These are phyloP conservation scores for Galaxea fascicularis DNA, from an alignment of 92 coral and sea anemone genomes.

Conservation along the genomic window DNA sequence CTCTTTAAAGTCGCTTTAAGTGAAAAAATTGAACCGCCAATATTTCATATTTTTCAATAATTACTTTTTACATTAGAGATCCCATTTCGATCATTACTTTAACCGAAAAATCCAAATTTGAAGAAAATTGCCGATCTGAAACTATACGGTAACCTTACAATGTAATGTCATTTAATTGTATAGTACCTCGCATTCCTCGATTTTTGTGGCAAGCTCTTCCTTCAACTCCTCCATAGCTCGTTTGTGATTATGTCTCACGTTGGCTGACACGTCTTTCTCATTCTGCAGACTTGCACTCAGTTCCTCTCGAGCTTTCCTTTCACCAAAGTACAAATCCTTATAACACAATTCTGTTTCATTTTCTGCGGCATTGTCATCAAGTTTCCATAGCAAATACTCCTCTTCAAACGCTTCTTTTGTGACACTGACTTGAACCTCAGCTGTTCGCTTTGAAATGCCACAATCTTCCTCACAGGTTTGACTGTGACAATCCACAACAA, in stretches of 20 bases:
- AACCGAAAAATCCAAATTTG: too few species aligned
- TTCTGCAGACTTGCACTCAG: slow-evolving; percentile 64
- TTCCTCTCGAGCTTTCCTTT: slow-evolving; percentile 44
- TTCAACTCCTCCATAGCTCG: slow-evolving; percentile 66
- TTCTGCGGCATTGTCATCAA: slow-evolving; percentile 61
- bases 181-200: slow-evolving; percentile 67
- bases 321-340: slow-evolving; percentile 60
- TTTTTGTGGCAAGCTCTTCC: slow-evolving; percentile 52
- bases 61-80: too few species aligned
- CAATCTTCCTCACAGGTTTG: slow-evolving; percentile 30
- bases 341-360: slow-evolving; percentile 58
- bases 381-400: slow-evolving; percentile 77
- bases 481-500: slow-evolving; percentile 7
- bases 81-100: too few species aligned
- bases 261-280: slow-evolving; percentile 70
- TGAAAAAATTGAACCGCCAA: too few species aligned
- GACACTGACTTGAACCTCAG: slow-evolving; percentile 68
- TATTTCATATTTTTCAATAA: too few species aligned
- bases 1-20: too few species aligned
- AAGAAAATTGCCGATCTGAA: too few species aligned
- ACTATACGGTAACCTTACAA: too few species aligned
- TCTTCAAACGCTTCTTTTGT: slow-evolving; percentile 69
- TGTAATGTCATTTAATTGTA: background rate
- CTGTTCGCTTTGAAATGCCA: background rate
- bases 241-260: slow-evolving; percentile 72